Evolutionary conservation across 2,797 vertebrate genomes (phyloP), one percentile per base, ranked within the genome.

Genomic region (Dendrocincla fuliginosa): DNA sequence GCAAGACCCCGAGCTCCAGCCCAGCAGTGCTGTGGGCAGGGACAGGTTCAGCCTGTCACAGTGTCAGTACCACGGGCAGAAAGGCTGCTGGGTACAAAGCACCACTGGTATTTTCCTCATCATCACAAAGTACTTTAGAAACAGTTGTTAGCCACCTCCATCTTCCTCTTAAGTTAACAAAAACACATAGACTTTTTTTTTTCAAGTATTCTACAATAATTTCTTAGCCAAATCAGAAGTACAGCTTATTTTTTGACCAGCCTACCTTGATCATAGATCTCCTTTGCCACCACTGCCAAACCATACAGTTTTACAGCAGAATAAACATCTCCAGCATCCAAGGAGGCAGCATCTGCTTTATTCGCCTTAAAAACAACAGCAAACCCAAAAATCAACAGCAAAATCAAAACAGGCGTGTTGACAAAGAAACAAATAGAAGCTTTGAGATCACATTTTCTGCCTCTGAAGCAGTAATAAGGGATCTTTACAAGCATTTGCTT

Each of bases 281-380:
- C 99, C 92, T 99, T 99, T 89, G 99, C 98, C 17, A 98, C 96
- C 59, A 97, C 96, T 30, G 98, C 95, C 28, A 99, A 98, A 85
- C 98, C 98, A 10, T 98, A 99, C 35, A 99, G 98, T 95, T 98
- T 99, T 20, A 99, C 98, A 28, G 99, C 99, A 56, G 99, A 98
- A 78, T 99, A 99, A 74, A 98, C 98, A 67, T 99, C 99, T 89
- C 99, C 99, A 55, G 99, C 98, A 95, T 99, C 99, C 92, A 99
- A 93, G 10, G 98, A 98, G 88, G 98, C 98, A 7, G 98, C 96
- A 84, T 99, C 99, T 65, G 99, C 99, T 88, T 98, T 98, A 95
- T 99, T 99, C 11, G 87, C 98, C 99, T 99, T 75, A 47, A 93
- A 94, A 93, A 89, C 8, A 94, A 86, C 5, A 93, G 47, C 25